Evolutionary conservation across 2,113 vertebrate genomes (phyloP).

Genomic region (Tetraodon nigroviridis): DNA sequence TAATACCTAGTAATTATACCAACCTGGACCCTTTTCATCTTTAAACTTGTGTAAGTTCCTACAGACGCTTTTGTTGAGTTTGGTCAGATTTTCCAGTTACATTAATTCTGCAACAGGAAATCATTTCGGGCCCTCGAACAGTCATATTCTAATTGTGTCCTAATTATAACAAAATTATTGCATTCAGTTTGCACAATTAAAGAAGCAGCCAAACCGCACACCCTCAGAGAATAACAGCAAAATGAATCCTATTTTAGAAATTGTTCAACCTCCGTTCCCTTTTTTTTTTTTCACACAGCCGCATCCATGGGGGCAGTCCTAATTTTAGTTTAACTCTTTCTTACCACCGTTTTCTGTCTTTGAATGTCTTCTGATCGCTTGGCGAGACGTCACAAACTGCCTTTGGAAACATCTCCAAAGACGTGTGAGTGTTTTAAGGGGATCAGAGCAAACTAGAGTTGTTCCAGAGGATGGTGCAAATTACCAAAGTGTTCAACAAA

Average conservation of each 20-base stretch:
- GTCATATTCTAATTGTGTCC: slow-evolving; percentile 32
- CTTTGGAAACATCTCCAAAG: slow-evolving; percentile 20
- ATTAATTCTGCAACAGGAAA: too few species aligned
- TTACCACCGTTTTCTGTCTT: slow-evolving; percentile 27
- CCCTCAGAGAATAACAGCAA: slow-evolving; percentile 31
- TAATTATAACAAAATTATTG: slow-evolving; percentile 25
- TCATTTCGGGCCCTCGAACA: slow-evolving; percentile 14
- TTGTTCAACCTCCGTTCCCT: slow-evolving; percentile 38
- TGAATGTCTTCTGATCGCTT: slow-evolving; percentile 43
- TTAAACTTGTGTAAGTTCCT: too few species aligned
- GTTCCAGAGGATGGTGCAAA: slow-evolving; percentile 20
- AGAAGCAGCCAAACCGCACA: slow-evolving; percentile 18
- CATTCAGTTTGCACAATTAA: background rate
- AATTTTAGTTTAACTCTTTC: slow-evolving; percentile 50
- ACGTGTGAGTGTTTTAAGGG: slow-evolving; percentile 2
- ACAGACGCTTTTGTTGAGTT: too few species aligned
- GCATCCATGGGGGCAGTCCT: slow-evolving; percentile 49
- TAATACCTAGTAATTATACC: too few species aligned
- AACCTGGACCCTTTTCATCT: too few species aligned
- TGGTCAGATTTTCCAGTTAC: too few species aligned
- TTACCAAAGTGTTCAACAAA: slow-evolving; percentile 28
- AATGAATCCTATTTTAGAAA: slow-evolving; percentile 33
- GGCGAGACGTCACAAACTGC: slow-evolving; percentile 38
- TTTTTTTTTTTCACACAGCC: slow-evolving; percentile 33
- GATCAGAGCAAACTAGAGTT: slow-evolving; percentile 12